Base-by-base conservation (phyloP, 2,888 invertebrate species). In the Epirrhoe tristata region DNA sequence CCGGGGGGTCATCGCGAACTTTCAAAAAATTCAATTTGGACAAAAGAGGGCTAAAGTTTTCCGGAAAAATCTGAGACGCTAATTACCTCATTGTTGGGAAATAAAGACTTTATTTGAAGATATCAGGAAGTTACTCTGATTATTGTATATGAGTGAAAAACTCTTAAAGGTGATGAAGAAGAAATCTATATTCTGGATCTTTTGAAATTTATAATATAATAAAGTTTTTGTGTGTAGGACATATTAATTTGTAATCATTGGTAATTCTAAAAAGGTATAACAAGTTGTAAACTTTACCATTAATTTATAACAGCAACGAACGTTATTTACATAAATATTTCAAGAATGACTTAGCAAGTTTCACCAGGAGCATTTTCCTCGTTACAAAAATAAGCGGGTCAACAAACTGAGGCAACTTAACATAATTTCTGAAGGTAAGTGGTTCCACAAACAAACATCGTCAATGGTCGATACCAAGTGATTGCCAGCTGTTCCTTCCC, bases 51-150 rank as follows among this genome's bases (percentile, higher is more conserved):
- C 74, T 77, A 80, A 84, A 86, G 82, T 87, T 88, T 84, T 74
- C 72, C 79, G 58, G 63, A 78, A 84, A 85, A 86, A 85, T 81
- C 76, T 82, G 81, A 76, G 80, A 77, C 72, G 81, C 87, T 91
- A 92, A 91, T 92, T 91, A 89, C 85, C n/a, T 86, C 81, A 89
- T 91, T 90, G 90, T 90, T 79, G 71, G 79, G 75, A 85, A 86
- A 88, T 87, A 87, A 89, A 89, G 86, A 86, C 80, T 87, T 89
- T 89, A 86, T 89, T 86, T 83, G 81, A 87, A 90, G 86, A 89
- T 84, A 60, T 46, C 39, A 12, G 31, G 43, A 58, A 51, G 32
- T 51, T 48, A 54, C 34, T 58, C 14, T 24, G 5, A 36, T 52
- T 57, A 58, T 57, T 66, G 61, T 57, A 51, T 52, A 14, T 58